phyloP scores from a whole-genome alignment of 2,888 invertebrate species.

The Lamellibrachia columna region DNA sequence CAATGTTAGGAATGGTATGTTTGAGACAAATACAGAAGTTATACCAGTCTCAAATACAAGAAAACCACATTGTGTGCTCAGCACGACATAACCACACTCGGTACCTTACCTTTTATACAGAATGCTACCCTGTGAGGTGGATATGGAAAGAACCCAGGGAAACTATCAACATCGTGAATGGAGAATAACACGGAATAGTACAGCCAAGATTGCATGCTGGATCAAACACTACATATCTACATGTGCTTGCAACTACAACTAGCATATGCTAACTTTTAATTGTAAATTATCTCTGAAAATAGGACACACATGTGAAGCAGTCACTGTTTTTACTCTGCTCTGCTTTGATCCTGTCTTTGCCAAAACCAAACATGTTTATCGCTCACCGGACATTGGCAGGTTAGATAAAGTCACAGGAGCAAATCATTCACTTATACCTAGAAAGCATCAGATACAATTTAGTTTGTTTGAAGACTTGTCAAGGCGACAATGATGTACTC shows the following conservation, averaged over 20 bases:
- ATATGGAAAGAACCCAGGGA: neutral
- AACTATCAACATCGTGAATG: neutral
- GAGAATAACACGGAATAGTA: neutral
- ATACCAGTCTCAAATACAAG: neutral
- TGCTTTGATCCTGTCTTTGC: neutral
- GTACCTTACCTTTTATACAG: neutral
- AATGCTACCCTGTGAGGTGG: neutral
- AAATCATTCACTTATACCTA: neutral
- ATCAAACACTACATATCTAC: neutral
- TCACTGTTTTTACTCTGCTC: neutral
- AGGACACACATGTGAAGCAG: neutral
- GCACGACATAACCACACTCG: neutral
- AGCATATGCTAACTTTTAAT: neutral
- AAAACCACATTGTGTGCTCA: neutral
- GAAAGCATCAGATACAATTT: neutral
- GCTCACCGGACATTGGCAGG: neutral
- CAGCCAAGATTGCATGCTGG: neutral
- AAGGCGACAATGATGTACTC: conserved; percentile 70
- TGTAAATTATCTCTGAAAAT: neutral
- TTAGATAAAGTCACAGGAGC: neutral
- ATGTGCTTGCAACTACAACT: neutral
- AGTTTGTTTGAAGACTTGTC: neutral
- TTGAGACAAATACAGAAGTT: conserved; percentile 4
- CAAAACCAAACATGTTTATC: neutral
- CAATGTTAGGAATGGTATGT: neutral